Conservation (phyloP, 2,797 vertebrate genomes). For the Lindbergichthys nudifrons region DNA sequence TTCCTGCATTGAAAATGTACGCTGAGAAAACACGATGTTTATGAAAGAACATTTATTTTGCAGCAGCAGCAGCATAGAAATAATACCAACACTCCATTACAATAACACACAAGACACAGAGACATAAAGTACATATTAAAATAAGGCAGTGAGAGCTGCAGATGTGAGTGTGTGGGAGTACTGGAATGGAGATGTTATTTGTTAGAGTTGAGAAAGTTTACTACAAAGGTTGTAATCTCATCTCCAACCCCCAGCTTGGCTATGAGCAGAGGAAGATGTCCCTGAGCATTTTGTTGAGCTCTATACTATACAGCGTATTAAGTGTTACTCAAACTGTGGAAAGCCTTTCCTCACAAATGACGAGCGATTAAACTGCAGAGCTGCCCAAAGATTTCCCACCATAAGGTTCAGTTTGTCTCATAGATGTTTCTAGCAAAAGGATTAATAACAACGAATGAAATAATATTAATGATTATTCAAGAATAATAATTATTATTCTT, state of each 20-base stretch:
- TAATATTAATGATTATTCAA: no score
- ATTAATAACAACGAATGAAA: no score
- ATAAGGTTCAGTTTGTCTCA: no score
- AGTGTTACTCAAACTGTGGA: background rate
- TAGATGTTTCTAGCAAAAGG: no score
- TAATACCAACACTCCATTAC: background rate
- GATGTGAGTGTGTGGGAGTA: constrained; percentile 28
- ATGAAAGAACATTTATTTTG: constrained; percentile 3
- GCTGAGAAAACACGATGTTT: background rate
- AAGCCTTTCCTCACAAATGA: background rate
- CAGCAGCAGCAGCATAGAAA: background rate
- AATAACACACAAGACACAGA: background rate
- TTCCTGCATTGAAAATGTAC: background rate
- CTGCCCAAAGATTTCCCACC: no score
- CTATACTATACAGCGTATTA: background rate
- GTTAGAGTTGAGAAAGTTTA: constrained; percentile 22
- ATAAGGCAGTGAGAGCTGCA: constrained; percentile 16
- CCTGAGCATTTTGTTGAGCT: constrained; percentile 14
- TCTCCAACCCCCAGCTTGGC: constrained; percentile 11
- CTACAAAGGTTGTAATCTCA: constrained; percentile 13
- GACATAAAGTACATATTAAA: constrained; percentile 8
- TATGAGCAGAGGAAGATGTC: constrained; percentile 22
- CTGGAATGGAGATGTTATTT: constrained; percentile 14
- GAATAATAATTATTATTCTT: no score
- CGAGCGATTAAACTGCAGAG: background rate